Percentiles rank a stretch among this genome's conserved stretches.
phyloP scores from a whole-genome alignment of 1,140 invertebrate species.

The Sinella curviseta region DNA sequence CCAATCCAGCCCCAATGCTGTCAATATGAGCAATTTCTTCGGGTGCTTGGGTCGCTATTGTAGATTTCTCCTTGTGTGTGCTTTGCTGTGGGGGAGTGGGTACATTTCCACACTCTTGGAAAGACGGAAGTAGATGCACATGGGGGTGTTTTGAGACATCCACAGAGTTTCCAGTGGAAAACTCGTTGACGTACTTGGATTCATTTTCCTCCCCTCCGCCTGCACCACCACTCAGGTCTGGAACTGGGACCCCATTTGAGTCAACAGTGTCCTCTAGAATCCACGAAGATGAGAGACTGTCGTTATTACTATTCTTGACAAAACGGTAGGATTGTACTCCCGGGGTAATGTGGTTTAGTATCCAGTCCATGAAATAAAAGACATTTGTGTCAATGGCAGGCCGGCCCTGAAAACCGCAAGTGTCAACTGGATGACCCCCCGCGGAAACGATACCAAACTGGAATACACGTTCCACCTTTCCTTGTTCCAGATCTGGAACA shows the following conservation, averaged over 20 bases:
- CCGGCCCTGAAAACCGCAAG: neutral
- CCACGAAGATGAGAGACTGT: no score
- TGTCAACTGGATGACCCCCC: neutral
- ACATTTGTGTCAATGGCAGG: neutral
- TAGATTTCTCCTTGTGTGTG: neutral
- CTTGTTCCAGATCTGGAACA: neutral
- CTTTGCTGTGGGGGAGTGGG: neutral
- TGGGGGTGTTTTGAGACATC: neutral
- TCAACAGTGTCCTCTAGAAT: no score
- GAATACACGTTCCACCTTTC: neutral
- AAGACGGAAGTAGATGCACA: neutral
- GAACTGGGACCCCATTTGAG: no score
- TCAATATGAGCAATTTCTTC: neutral
- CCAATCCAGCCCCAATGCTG: neutral
- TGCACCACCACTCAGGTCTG: no score
- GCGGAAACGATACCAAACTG: conserved; percentile 8
- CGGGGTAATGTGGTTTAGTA: neutral
- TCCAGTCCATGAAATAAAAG: neutral
- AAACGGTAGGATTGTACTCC: neutral
- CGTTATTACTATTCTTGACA: no score
- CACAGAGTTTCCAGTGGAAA: neutral
- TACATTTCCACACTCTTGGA: neutral
- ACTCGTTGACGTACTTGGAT: neutral
- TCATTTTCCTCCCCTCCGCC: no score
- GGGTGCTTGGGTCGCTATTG: no score